phyloP scores from a whole-genome alignment of 2,113 vertebrate genomes.

The Cyprinodon variegatus region DNA sequence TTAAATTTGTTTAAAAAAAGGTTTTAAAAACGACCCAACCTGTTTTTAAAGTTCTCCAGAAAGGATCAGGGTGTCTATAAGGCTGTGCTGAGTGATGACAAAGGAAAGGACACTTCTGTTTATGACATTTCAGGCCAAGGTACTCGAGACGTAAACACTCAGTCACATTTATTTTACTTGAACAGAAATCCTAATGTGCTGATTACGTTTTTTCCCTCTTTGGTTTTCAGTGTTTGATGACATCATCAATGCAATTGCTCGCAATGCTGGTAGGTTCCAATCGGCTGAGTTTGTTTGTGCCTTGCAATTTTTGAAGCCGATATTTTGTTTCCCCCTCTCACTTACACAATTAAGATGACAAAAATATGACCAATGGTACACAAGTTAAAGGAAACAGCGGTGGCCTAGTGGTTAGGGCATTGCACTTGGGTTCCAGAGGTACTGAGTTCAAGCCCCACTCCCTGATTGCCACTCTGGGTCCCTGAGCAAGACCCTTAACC shows the following conservation, averaged over 20 bases:
- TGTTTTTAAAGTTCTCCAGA: constrained; percentile 85
- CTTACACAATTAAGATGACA: too few species aligned
- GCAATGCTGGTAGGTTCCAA: constrained; percentile 84
- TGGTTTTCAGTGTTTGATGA: constrained; percentile 88
- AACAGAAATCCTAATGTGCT: neutral
- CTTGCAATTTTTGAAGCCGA: too few species aligned
- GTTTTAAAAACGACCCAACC: neutral
- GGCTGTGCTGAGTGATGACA: constrained; percentile 88
- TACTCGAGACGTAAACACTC: constrained; percentile 39
- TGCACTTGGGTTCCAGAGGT: too few species aligned
- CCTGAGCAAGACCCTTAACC: too few species aligned
- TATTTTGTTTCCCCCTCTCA: too few species aligned
- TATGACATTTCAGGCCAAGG: constrained; percentile 90
- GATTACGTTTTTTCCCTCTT: constrained; percentile 2
- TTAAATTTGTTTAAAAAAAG: neutral
- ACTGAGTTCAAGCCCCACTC: too few species aligned
- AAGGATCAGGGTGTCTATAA: constrained; percentile 94
- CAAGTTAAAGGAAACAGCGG: too few species aligned
- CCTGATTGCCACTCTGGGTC: too few species aligned
- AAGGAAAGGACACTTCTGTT: constrained; percentile 89
- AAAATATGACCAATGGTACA: too few species aligned
- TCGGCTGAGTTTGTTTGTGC: neutral
- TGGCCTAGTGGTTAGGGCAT: too few species aligned
- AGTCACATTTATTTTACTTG: neutral
- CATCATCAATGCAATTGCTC: constrained; percentile 88